A percentile compares a stretch with the other conserved stretches of the same genome.
These are phyloP conservation scores for Drosophila tristis DNA, from an alignment of 1,140 invertebrate species.

Conservation along the genomic window DNA sequence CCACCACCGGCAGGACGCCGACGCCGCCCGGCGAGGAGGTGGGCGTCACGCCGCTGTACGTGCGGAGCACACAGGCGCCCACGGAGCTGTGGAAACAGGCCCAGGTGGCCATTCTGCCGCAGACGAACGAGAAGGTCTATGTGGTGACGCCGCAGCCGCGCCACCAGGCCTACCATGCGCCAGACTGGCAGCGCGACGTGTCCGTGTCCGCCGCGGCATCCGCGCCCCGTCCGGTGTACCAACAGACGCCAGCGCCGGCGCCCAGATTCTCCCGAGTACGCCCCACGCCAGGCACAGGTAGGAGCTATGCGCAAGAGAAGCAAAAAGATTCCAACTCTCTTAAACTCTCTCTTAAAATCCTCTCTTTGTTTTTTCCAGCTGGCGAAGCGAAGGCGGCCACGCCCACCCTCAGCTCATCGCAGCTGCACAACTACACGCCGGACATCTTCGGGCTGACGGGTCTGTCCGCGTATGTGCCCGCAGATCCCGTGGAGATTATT, in stretches of 20 bases:
- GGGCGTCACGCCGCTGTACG: slow-evolving; percentile 58
- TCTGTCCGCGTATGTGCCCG: slow-evolving; percentile 84
- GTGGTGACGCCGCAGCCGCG: slow-evolving; percentile 89
- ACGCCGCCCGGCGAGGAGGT: slow-evolving; percentile 10
- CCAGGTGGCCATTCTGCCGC: slow-evolving; percentile 88
- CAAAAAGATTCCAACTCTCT: too few species aligned
- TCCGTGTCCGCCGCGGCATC: slow-evolving; percentile 45
- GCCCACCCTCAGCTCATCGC: slow-evolving; percentile 76
- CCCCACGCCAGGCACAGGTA: slow-evolving; percentile 84
- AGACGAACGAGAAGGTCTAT: slow-evolving; percentile 91
- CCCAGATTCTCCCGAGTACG: slow-evolving; percentile 86
- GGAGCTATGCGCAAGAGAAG: too few species aligned
- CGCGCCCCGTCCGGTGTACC: slow-evolving; percentile 78
- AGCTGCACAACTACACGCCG: slow-evolving; percentile 76
- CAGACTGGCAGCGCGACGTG: slow-evolving; percentile 18
- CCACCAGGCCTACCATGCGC: slow-evolving; percentile 16
- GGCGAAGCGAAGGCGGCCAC: slow-evolving; percentile 73
- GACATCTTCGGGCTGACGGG: slow-evolving; percentile 85
- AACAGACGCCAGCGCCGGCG: slow-evolving; percentile 85
- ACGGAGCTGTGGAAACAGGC: slow-evolving; percentile 87
- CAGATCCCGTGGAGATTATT: slow-evolving; percentile 84
- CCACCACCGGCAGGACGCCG: slow-evolving; percentile 16
- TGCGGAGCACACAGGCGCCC: slow-evolving; percentile 51
- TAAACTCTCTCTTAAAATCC: neutral
- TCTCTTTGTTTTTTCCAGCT: slow-evolving; percentile 30